Base-by-base conservation (phyloP, 2,113 vertebrate species). In the Aleadryas rufinucha region DNA sequence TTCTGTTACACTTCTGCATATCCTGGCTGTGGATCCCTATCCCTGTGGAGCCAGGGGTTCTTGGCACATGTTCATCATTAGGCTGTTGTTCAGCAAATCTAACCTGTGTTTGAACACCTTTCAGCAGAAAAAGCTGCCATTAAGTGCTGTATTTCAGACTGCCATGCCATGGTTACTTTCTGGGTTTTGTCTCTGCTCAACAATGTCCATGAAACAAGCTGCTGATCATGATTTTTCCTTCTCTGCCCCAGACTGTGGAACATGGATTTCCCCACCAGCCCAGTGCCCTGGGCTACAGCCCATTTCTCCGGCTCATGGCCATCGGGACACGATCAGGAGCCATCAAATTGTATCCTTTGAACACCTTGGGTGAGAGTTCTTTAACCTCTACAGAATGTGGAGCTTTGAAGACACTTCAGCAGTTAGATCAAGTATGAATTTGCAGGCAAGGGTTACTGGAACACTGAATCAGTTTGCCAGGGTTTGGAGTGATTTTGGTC, bases 251-350 rank as follows among this genome's bases (percentile, higher is more conserved):
- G 99, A 99, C 99, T 0, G 99, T 99, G 92, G 99, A 99, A 85
- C 99, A 99, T 98, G 99, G 99, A 71, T 99, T 99, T 97, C 99
- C 99, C 6, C 99, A 99, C 95, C 99, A 99, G 95, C 99, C 99
- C 95, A 99, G 99, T 6, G 99, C 99, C n/a, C 97, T 99, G 61
- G 99, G 99, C 66, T 99, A 98, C 76, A 99, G 99, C 95, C 97
- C 98, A 0, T 98, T 97, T 33, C 98, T 99, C 31, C 98, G 91
- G 52, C 98, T 99, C 71, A 98, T 99, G 98, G 99, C 99, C 95
- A 99, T 99, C 4, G 99, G 99, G 59, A 99, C 99, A 4, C 98
- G 99, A 33, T 99, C 99, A 0, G 99, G 99, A 94, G 99, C 99
- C 75, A 98, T 99, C 97, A 99, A 99, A 96, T 97, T 99, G 99